Evolutionary conservation across 2,113 vertebrate species (phyloP).

Genomic region (Gobius niger): DNA sequence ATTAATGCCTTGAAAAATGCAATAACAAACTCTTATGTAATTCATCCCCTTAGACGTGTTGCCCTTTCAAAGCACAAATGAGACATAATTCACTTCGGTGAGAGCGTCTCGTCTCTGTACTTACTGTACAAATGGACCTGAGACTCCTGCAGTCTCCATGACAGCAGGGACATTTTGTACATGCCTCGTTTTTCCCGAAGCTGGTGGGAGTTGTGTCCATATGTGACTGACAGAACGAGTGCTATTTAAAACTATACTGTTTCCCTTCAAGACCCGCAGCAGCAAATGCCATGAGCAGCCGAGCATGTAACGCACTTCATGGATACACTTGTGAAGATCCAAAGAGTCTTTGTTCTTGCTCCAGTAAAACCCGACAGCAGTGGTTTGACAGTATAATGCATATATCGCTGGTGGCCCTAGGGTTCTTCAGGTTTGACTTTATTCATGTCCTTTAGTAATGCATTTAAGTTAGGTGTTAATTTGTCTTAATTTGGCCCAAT

Average conservation of each 20-base stretch:
- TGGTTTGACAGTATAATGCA: no score
- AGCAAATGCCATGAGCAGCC: conserved; percentile 2
- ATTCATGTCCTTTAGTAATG: no score
- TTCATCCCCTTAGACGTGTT: not conserved
- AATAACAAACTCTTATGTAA: not conserved
- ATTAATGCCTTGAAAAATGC: not conserved
- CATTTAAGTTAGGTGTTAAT: no score
- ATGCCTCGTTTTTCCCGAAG: conserved; percentile 2
- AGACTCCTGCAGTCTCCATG: conserved; percentile 55
- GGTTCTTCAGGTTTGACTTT: no score
- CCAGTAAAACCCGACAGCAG: no score
- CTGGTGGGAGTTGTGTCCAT: conserved; percentile 22
- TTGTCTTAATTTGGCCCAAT: no score
- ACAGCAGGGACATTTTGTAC: conserved; percentile 51
- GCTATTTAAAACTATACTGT: conserved; percentile 17
- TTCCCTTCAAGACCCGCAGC: not conserved
- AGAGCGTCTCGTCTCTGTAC: not conserved
- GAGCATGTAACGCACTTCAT: not conserved
- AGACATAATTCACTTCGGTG: not conserved
- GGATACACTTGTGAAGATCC: not conserved
- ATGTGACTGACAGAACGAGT: conserved; percentile 25
- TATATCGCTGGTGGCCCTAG: no score
- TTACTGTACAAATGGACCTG: conserved; percentile 23
- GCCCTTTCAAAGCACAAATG: not conserved
- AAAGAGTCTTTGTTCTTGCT: not conserved